Evolutionary conservation across 2,888 invertebrate species (phyloP), one percentile per base, ranked within the genome.

Genomic region (Drosophila kanekoi): DNA sequence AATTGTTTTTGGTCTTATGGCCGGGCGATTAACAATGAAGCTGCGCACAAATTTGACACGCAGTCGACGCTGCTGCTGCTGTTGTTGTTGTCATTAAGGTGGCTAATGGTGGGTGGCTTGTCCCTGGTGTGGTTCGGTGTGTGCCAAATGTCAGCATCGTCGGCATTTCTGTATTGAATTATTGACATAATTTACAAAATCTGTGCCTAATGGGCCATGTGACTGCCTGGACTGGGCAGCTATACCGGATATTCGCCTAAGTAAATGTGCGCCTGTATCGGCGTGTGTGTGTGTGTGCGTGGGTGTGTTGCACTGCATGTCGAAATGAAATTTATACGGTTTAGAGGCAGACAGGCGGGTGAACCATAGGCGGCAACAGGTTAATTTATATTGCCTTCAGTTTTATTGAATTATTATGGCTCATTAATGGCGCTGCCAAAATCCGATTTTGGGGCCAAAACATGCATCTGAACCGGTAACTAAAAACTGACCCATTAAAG

Each of bases 131-230:
- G n/a, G 2, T 2, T 20, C 10, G 9, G 48, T 13, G 38, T 53
- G 51, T 71, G 69, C 64, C 77, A 75, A 76, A 77, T 86, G 83
- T 81, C 83, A 77, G 73, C 81, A 72, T 59, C 72, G 74, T 81
- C 73, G 67, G 72, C 79, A 80, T 74, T 86, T 84, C 85, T 87
- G 80, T 77, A 85, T 87, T 87, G 87, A 85, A 85, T 85, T 85
- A 85, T 85, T 87, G 87, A 80, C 82, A 85, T 85, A 85, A 85
- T 87, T 85, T 82, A 85, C 85, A 80, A 82, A 87, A 85, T 85
- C 85, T 85, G 85, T 87, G 85, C 80, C 87, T 85, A 87, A 85
- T 85, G 85, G 80, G 76, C 75, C 82, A 77, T 80, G 63, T 78
- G 77, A 82, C 65, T 80, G 72, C 65, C 72, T 61, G 65, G 58